Conservation (phyloP, 2,888 invertebrate species). For the Octonoba sinensis region DNA sequence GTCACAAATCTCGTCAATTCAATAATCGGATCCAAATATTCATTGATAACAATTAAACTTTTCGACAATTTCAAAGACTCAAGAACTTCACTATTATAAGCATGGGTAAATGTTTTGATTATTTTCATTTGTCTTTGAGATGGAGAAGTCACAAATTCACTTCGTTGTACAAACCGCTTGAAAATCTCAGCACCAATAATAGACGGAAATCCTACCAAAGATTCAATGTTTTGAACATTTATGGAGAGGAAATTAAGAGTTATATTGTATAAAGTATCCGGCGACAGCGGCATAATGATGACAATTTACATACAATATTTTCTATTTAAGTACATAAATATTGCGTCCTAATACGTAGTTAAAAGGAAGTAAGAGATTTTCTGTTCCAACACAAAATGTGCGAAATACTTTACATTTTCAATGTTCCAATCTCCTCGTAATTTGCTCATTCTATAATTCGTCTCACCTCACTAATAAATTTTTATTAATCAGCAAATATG, state of each 20-base stretch:
- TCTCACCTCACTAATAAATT: no score
- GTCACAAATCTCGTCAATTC: slow-evolving; percentile 7
- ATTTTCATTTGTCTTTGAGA: not conserved
- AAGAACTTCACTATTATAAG: slow-evolving; percentile 22
- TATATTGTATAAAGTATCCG: slow-evolving; percentile 13
- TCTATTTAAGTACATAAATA: no score
- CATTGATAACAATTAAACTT: slow-evolving; percentile 36
- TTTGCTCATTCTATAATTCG: no score
- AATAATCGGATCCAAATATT: slow-evolving; percentile 23
- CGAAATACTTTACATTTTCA: no score
- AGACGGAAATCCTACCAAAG: slow-evolving; percentile 28
- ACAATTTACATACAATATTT: no score
- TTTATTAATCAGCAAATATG: no score
- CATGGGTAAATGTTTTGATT: slow-evolving; percentile 14
- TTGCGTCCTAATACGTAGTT: no score
- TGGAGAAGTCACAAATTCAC: not conserved
- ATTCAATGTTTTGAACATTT: slow-evolving; percentile 20
- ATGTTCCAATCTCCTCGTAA: no score
- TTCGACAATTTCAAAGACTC: slow-evolving; percentile 8
- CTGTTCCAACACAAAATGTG: no score
- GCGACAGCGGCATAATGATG: slow-evolving; percentile 1
- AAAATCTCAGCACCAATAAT: slow-evolving; percentile 28
- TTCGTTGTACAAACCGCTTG: not conserved
- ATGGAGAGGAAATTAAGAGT: slow-evolving; percentile 18
- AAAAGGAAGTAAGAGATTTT: no score